Conservation (phyloP, 2,888 invertebrate genomes). For the Molorchus minor region DNA sequence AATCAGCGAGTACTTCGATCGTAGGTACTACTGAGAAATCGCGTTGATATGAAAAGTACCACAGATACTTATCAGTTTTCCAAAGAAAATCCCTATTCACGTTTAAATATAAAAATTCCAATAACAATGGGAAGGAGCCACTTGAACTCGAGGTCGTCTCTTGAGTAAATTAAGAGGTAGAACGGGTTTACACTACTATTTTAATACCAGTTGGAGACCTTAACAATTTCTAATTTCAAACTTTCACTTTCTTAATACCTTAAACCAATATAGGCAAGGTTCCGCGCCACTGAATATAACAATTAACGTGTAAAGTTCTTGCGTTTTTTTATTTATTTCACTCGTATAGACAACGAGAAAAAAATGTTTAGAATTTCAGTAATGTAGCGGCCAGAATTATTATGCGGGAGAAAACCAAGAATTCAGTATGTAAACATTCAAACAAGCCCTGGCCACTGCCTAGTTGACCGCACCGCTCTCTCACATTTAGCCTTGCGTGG, state of each 20-base stretch:
- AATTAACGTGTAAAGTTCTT: neutral
- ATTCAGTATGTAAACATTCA: neutral
- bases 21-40: neutral
- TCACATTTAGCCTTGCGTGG: neutral
- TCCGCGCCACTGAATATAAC: neutral
- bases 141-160: slow-evolving; percentile 11
- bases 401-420: too few relatives aligned
- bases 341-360: too few relatives aligned
- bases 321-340: too few relatives aligned
- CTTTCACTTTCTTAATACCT: slow-evolving; percentile 52
- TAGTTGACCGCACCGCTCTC: neutral
- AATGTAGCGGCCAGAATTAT: too few relatives aligned
- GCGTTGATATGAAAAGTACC: neutral
- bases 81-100: neutral
- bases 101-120: neutral
- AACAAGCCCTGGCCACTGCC: neutral
- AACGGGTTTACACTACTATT: slow-evolving; percentile 20
- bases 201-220: slow-evolving; percentile 56
- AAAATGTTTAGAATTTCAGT: too few relatives aligned
- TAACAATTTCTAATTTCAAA: slow-evolving; percentile 53
- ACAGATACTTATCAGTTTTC: neutral
- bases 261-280: slow-evolving; percentile 18
- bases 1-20: too few relatives aligned
- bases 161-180: slow-evolving; percentile 14
- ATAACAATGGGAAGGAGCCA: slow-evolving; percentile 8